phyloP scores from a whole-genome alignment of 2,888 invertebrate genomes.

The Ochropacha duplaris region DNA sequence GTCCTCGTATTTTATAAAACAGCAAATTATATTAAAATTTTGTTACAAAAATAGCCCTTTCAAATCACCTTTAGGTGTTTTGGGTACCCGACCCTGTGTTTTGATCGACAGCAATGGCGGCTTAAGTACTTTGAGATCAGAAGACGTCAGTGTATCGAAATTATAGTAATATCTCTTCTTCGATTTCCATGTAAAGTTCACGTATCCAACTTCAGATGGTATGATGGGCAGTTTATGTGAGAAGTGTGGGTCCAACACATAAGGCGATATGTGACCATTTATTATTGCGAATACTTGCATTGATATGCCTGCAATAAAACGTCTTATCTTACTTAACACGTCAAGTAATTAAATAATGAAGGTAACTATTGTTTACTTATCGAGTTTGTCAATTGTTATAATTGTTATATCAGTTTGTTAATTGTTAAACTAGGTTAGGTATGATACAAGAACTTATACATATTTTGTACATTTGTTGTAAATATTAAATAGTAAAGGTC shows the following conservation, averaged over 20 bases:
- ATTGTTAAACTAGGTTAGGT: conserved; percentile 5
- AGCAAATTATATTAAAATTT: neutral
- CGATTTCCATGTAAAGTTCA: conserved; percentile 96
- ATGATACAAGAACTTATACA: conserved; percentile 1
- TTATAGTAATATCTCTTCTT: conserved; percentile 93
- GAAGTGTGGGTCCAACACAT: conserved; percentile 94
- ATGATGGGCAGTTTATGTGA: conserved; percentile 95
- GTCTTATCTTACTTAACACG: neutral
- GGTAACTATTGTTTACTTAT: neutral
- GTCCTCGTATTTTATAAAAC: neutral
- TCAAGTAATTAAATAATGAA: neutral
- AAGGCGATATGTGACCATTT: conserved; percentile 92
- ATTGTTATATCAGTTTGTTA: neutral
- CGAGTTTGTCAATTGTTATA: too few species aligned
- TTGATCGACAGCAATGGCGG: conserved; percentile 95
- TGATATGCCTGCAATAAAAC: conserved; percentile 85
- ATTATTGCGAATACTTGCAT: conserved; percentile 95
- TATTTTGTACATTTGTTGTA: too few species aligned
- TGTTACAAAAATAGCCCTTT: neutral
- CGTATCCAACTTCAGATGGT: conserved; percentile 94
- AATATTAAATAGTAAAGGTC: too few species aligned
- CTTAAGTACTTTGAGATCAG: conserved; percentile 91
- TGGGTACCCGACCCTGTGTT: conserved; percentile 92
- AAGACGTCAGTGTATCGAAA: conserved; percentile 93
- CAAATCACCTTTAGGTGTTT: conserved; percentile 89